These are phyloP conservation scores for Lindbergichthys nudifrons DNA, from an alignment of 2,797 vertebrate species.

Conservation along the genomic window DNA sequence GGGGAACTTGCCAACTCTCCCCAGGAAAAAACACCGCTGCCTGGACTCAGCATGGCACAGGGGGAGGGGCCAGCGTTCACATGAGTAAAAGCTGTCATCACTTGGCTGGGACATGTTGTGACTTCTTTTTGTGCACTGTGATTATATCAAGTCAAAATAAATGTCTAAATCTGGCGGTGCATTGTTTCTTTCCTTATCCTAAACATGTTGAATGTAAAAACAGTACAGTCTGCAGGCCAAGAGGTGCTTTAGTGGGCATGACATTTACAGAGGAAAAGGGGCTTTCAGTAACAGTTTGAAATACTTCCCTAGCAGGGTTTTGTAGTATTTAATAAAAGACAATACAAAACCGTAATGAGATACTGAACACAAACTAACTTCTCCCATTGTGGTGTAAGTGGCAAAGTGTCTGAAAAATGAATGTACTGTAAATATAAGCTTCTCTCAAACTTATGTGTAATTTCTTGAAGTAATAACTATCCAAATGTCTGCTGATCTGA, in stretches of 20 bases:
- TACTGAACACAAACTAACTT: not conserved
- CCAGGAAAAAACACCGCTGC: slow-evolving; percentile 86
- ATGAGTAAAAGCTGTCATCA: slow-evolving; percentile 90
- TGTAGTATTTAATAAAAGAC: not conserved
- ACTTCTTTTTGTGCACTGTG: not conserved
- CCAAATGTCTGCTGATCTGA: not conserved
- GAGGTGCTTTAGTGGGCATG: not conserved
- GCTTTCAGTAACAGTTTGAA: not conserved
- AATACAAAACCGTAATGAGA: not conserved
- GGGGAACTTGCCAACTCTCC: slow-evolving; percentile 62
- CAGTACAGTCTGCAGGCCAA: not conserved
- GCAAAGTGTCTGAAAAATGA: too few species aligned
- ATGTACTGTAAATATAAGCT: too few species aligned
- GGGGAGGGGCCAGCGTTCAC: slow-evolving; percentile 68
- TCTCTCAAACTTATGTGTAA: not conserved
- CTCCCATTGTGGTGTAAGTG: too few species aligned
- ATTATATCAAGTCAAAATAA: not conserved
- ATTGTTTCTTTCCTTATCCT: not conserved
- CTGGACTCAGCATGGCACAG: slow-evolving; percentile 48
- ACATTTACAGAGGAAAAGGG: not conserved
- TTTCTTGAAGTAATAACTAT: not conserved
- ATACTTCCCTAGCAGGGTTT: not conserved
- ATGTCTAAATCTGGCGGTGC: too few species aligned
- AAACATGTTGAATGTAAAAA: not conserved
- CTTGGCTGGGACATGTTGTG: slow-evolving; percentile 52